Percentiles rank a stretch among this genome's conserved stretches.
phyloP scores from a whole-genome alignment of 2,113 vertebrate species.

The Aegotheles bennettii region DNA sequence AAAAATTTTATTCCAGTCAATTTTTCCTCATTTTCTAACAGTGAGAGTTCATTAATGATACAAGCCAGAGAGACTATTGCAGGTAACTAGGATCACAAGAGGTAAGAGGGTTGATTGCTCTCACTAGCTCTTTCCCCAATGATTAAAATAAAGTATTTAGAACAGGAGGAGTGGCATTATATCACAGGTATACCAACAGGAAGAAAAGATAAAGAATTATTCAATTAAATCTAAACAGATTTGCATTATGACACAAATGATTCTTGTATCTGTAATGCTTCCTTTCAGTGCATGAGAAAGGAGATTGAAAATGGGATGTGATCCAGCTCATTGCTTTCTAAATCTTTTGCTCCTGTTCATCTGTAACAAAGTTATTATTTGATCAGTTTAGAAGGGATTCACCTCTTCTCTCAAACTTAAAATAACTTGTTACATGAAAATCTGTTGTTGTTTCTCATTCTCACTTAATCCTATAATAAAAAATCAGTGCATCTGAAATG shows the following conservation, averaged over 20 bases:
- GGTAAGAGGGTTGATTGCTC: not conserved
- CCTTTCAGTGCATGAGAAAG: not conserved
- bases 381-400: not conserved
- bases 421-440: not conserved
- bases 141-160: not conserved
- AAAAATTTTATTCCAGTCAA: not conserved
- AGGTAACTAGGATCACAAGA: not conserved
- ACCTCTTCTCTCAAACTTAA: not conserved
- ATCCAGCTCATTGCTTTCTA: slow-evolving; percentile 15
- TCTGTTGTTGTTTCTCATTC: not conserved
- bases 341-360: not conserved
- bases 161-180: not conserved
- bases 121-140: not conserved
- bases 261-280: not conserved
- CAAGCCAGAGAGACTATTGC: not conserved
- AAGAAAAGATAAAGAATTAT: not conserved
- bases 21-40: not conserved
- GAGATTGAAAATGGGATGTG: not conserved
- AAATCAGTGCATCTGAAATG: not conserved
- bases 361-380: not conserved
- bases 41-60: slow-evolving; percentile 3
- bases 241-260: not conserved
- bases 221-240: not conserved
- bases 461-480: not conserved
- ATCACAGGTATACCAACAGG: not conserved